Conservation (phyloP, 2,888 invertebrate genomes). For the Eurois occulta region DNA sequence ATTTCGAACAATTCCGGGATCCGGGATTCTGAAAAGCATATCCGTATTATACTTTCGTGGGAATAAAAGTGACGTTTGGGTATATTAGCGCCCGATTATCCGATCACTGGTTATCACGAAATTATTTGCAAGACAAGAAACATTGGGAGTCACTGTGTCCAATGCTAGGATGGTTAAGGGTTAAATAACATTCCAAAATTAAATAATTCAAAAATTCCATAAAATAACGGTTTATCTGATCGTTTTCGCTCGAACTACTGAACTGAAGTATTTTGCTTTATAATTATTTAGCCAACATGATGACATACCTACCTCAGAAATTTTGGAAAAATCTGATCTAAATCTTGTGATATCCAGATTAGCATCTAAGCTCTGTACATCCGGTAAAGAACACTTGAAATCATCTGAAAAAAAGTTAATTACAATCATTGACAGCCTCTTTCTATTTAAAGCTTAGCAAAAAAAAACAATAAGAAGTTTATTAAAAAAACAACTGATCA, state of each 20-base stretch:
- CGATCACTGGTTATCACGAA: no score
- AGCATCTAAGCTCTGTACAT: conserved; percentile 84
- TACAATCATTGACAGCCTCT: neutral
- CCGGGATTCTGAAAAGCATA: no score
- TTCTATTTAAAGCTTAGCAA: no score
- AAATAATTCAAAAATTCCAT: neutral
- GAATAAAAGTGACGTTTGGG: no score
- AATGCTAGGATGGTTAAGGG: neutral
- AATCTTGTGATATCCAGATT: conserved; percentile 85
- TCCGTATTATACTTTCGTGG: no score
- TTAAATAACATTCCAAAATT: neutral
- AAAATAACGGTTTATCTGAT: neutral
- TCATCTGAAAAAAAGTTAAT: conserved; percentile 79
- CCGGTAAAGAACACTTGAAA: conserved; percentile 87
- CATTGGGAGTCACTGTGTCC: neutral
- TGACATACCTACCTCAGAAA: conserved; percentile 84
- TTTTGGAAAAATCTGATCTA: conserved; percentile 86
- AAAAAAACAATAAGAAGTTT: neutral
- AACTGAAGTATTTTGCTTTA: neutral
- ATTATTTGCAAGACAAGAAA: neutral
- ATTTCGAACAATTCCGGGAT: no score
- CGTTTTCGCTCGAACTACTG: neutral
- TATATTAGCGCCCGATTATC: no score
- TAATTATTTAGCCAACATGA: neutral
- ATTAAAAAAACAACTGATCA: neutral